Evolutionary conservation across 2,113 vertebrate genomes (phyloP).

Genomic region (Pollachius pollachius): DNA sequence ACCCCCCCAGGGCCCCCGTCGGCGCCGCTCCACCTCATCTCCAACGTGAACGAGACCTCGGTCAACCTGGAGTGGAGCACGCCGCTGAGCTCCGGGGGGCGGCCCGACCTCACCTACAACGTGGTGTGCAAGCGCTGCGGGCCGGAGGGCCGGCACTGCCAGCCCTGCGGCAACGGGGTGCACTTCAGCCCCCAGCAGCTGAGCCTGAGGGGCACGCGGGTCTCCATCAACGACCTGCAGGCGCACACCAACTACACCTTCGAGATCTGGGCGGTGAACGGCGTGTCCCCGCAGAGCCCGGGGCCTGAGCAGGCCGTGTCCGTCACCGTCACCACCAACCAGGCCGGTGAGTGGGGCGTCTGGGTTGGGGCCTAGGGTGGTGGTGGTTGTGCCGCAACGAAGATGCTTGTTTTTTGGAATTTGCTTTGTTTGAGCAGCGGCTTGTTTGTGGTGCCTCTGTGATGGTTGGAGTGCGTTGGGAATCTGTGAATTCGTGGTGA

Average conservation of each 20-base stretch:
- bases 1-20: conserved; percentile 84
- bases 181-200: conserved; percentile 94
- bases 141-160: conserved; percentile 79
- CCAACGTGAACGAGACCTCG: conserved; percentile 96
- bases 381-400: neutral
- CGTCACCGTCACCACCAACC: conserved; percentile 96
- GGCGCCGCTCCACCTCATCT: conserved; percentile 92
- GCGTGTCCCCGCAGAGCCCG: conserved; percentile 90
- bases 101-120: conserved; percentile 90
- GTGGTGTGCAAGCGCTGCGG: conserved; percentile 92
- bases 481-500: no score
- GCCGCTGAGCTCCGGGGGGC: conserved; percentile 86
- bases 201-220: conserved; percentile 82
- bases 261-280: conserved; percentile 94
- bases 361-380: neutral
- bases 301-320: conserved; percentile 90
- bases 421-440: neutral
- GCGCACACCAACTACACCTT: conserved; percentile 99
- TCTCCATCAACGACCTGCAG: conserved; percentile 94
- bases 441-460: neutral
- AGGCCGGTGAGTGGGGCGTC: conserved; percentile 84
- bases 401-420: neutral
- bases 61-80: conserved; percentile 96
- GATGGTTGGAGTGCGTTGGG: no score
- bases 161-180: conserved; percentile 87